Evolutionary conservation across 2,113 vertebrate genomes (phyloP).

Genomic region (Crotalus viridis): DNA sequence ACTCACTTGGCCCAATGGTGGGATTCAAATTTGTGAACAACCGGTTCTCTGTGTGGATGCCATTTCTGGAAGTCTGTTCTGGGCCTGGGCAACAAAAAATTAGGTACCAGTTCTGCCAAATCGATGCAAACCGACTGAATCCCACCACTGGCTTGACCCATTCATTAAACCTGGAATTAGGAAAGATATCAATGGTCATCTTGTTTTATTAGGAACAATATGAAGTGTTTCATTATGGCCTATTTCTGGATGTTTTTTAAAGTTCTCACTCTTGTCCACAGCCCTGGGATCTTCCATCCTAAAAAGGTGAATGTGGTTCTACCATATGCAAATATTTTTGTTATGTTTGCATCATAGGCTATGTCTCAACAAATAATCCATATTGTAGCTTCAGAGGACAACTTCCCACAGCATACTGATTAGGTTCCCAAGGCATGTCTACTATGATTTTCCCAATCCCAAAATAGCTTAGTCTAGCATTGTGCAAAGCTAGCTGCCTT

Average conservation of each 20-base stretch:
- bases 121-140: no score
- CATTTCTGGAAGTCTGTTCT: no score
- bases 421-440: neutral
- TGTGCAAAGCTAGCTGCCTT: neutral
- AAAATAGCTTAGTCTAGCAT: neutral
- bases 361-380: neutral
- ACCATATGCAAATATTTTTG: neutral
- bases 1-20: neutral
- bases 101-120: no score
- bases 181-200: neutral
- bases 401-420: neutral
- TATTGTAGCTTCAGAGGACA: neutral
- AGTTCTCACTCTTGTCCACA: neutral
- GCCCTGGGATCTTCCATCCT: neutral
- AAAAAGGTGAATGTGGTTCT: neutral
- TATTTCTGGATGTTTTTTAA: neutral
- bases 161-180: neutral
- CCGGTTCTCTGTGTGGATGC: no score
- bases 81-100: no score
- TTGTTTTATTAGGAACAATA: neutral
- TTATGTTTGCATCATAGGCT: neutral
- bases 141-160: no score
- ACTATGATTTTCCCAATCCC: neutral
- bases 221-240: neutral
- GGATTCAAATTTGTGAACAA: no score